Evolutionary conservation across 2,113 vertebrate genomes (phyloP), one percentile per base, ranked within the genome.

Genomic region (Phalacrocorax pelagicus): DNA sequence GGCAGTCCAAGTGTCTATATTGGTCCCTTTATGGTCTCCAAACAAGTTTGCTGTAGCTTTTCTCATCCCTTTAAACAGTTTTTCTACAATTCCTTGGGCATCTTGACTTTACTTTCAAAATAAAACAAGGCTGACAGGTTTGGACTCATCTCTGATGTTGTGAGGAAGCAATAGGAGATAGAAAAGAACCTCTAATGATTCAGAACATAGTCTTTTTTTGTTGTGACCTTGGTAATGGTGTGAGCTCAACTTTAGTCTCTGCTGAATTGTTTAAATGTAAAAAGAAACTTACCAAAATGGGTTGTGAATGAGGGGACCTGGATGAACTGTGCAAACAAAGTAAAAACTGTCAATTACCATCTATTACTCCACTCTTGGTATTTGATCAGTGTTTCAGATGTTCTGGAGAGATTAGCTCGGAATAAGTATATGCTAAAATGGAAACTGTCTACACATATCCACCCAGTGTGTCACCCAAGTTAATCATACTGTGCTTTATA

Each of bases 311-410:
- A 94, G 59, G 42, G 54, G 67, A 95, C 61, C 36, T 88, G 47
- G 55, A 81, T 69, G 61, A 36, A 86, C 49, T 5, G 0, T 88
- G 55, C 42, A 91, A 94, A 65, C 69, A 93, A 95, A 89, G 80
- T 89, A 57, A 93, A 95, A 81, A 86, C 77, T 93, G 88, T 93
- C 86, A 96, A 72, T 97, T 90, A 95, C 38, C 69, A 55, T 91
- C 90, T 95, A 81, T 88, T 92, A 90, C 86, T 88, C 51, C 21
- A 83, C 32, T 94, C 69, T 74, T 92, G 51, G 42, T 95, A 91
- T 93, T 46, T 86, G 47, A 88, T 72, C n/a, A 88, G 67, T 78
- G 47, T 92, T 96, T 95, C 94, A 92, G 75, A 86, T 87, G 67
- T 91, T 96, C 59, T 86, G 75, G 79, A 91, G 72, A 96, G 55